A percentile compares a stretch with the other conserved stretches of the same genome.
These are phyloP conservation scores for Otus scops DNA, from an alignment of 2,797 vertebrate genomes.

Conservation along the genomic window DNA sequence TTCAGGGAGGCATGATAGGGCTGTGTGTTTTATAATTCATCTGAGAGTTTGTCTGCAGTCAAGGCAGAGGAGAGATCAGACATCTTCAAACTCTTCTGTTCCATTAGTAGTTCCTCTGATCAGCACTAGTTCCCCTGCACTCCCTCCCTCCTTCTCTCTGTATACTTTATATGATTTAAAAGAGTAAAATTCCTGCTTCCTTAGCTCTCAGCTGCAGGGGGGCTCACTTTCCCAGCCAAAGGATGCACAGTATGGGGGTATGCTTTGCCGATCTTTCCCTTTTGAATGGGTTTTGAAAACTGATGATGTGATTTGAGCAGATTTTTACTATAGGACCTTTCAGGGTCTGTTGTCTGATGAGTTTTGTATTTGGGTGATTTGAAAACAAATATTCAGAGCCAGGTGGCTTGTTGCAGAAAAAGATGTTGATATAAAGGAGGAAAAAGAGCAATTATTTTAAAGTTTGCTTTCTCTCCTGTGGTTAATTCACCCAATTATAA, in stretches of 20 bases:
- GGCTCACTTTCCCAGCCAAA: neutral
- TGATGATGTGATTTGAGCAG: neutral
- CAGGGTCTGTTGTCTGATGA: neutral
- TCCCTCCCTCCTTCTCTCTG: neutral
- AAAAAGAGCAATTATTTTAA: slow-evolving; percentile 27
- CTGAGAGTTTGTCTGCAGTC: slow-evolving; percentile 16
- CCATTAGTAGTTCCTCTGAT: slow-evolving; percentile 55
- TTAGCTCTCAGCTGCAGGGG: slow-evolving; percentile 3
- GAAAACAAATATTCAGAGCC: slow-evolving; percentile 30
- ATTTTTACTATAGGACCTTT: neutral
- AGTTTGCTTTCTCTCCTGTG: slow-evolving; percentile 44
- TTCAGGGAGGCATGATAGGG: neutral
- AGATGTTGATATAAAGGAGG: neutral
- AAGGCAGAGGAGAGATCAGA: slow-evolving; percentile 24
- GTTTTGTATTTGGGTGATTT: neutral
- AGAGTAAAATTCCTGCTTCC: slow-evolving; percentile 15
- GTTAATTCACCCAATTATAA: slow-evolving; percentile 53
- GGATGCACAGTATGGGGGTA: neutral
- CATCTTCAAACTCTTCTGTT: slow-evolving; percentile 23
- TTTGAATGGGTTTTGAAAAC: slow-evolving; percentile 9
- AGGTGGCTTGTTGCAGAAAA: neutral
- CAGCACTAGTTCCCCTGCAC: neutral
- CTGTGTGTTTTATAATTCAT: slow-evolving; percentile 60
- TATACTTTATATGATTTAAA: slow-evolving; percentile 42
- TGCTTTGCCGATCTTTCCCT: neutral